Base-by-base conservation (phyloP, 2,113 vertebrate genomes). In the Empidonax traillii region DNA sequence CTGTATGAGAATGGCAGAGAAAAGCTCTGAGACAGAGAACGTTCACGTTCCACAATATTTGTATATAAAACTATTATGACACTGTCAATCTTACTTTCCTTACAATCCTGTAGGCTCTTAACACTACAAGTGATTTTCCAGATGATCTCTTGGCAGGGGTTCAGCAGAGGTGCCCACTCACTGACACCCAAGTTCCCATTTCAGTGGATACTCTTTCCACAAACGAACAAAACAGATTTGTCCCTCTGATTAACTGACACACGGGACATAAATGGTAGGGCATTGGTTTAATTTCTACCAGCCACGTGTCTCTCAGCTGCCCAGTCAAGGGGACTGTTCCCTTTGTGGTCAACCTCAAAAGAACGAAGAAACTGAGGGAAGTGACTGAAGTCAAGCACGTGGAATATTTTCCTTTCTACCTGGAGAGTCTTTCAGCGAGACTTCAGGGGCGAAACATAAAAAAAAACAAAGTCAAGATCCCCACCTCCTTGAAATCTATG, bases 1-100 rank as follows among this genome's bases (percentile, higher is more conserved):
- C 23, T 0, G 0, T 9, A 12, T 5, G 18, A 55, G 46, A 68
- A 61, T 2, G 11, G 31, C 5, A 53, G n/a, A 44, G 30, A 39
- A 37, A 44, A 77, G 51, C 65, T 84, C 53, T 43, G 51, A 78
- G 87, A 76, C 23, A 55, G 51, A 27, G 51, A 68, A 87, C 39
- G 67, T 10, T 47, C 69, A 5, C 5, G 47, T 28, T 55, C 81
- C 81, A 81, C 53, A 62, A 43, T 2, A 9, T 47, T 65, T 46
- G 24, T 23, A 27, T 27, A 61, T 5, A 28, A 73, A 87, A 58
- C 69, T 14, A 53, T 47, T 68, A 23, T 2, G 3, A 81, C 52
- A 87, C 56, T 65, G 66, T 33, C 73, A 78, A 16, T 83, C 68
- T 66, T 52, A 18, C 69, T 94, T 78, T 44, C 76, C 56, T 67